Evolutionary conservation across 2,113 vertebrate species (phyloP).

Genomic region (Fregetta grallaria): DNA sequence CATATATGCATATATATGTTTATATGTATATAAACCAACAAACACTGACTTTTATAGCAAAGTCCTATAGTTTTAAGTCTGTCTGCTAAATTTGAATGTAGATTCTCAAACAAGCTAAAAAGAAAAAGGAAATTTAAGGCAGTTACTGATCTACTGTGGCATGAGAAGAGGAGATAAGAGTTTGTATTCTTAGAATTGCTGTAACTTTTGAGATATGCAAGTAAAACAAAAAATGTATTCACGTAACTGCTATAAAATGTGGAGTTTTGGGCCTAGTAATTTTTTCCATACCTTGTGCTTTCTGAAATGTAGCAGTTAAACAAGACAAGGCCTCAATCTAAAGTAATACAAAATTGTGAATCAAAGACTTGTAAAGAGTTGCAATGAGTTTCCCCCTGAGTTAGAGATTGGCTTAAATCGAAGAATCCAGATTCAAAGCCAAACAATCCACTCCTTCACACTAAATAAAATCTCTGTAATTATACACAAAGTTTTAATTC

Average conservation of each 20-base stretch:
- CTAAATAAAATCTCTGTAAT: neutral
- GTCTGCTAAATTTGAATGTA: neutral
- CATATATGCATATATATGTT: neutral
- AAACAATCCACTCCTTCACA: neutral
- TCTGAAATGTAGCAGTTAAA: neutral
- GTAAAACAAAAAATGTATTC: neutral
- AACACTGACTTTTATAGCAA: neutral
- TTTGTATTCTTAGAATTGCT: neutral
- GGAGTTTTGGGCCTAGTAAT: neutral
- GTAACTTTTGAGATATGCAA: neutral
- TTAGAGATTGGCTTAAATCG: neutral
- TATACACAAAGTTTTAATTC: neutral
- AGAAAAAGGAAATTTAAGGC: neutral
- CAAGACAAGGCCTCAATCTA: neutral
- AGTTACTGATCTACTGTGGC: neutral
- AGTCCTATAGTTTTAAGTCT: neutral
- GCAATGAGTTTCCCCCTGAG: neutral
- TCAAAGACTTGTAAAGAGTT: neutral
- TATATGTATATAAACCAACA: neutral
- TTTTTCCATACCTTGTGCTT: neutral
- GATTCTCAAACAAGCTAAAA: neutral
- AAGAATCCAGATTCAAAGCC: neutral
- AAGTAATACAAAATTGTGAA: neutral
- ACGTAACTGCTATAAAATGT: neutral
- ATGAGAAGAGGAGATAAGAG: neutral